A percentile compares a stretch with the other conserved stretches of the same genome.
These are phyloP conservation scores for Sciurus vulgaris DNA, from an alignment of 2,797 vertebrate genomes.

Conservation along the genomic window DNA sequence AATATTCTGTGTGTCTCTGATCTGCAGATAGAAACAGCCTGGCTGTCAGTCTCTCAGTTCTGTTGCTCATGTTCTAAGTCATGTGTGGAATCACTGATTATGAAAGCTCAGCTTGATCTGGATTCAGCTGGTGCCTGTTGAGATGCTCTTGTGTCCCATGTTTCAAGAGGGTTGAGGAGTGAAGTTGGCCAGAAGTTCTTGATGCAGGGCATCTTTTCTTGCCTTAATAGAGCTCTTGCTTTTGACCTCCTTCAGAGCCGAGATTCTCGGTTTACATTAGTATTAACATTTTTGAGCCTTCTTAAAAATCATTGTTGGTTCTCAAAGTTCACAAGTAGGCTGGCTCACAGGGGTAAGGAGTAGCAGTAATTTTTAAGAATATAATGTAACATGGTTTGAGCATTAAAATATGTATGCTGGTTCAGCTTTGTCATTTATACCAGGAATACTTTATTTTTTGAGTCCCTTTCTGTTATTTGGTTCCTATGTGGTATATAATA, in stretches of 20 bases:
- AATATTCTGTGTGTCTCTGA: slow-evolving; percentile 15
- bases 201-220: not conserved
- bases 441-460: slow-evolving; percentile 34
- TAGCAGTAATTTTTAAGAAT: not conserved
- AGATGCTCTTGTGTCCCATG: not conserved
- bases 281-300: slow-evolving; percentile 76
- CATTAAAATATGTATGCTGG: not conserved
- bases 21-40: slow-evolving; percentile 5
- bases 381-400: not conserved
- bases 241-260: slow-evolving; percentile 18
- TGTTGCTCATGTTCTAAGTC: not conserved
- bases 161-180: slow-evolving; percentile 43
- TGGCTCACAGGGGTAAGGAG: slow-evolving; percentile 1
- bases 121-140: not conserved
- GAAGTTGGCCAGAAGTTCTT: not conserved
- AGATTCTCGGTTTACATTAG: slow-evolving; percentile 55
- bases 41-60: not conserved
- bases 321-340: slow-evolving; percentile 31
- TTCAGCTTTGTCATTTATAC: not conserved
- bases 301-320: slow-evolving; percentile 69
- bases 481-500: not conserved
- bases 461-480: not conserved
- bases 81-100: not conserved
- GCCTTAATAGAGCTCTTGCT: slow-evolving; percentile 18
- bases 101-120: not conserved